A percentile compares a stretch with the other conserved stretches of the same genome.
phyloP scores from a whole-genome alignment of 92 coral and sea anemone genomes.

The Porites cylindrica region DNA sequence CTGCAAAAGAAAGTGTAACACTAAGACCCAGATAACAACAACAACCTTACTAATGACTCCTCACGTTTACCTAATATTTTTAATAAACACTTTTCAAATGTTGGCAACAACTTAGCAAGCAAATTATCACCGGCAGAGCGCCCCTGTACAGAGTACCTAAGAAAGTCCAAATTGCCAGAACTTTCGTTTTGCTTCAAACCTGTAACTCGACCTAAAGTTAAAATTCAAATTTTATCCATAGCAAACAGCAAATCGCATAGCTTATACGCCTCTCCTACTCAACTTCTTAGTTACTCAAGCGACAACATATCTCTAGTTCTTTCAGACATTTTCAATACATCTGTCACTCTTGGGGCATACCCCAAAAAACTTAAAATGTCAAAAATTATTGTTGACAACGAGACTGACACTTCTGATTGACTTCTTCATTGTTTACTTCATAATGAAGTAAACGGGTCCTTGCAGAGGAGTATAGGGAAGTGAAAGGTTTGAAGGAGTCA shows the following conservation, averaged over 20 bases:
- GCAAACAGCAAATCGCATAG: too few relatives aligned
- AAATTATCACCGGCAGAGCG: neutral
- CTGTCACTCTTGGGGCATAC: too few relatives aligned
- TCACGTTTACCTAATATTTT: neutral
- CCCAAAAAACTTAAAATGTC: too few relatives aligned
- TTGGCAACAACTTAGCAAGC: neutral
- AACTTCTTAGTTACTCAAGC: too few relatives aligned
- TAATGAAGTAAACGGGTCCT: constrained; percentile 36
- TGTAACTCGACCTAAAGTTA: neutral
- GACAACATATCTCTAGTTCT: too few relatives aligned
- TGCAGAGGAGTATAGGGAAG: constrained; percentile 35
- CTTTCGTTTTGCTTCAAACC: neutral
- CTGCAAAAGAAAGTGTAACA: too few relatives aligned
- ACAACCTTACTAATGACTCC: too few relatives aligned
- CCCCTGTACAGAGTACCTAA: neutral
- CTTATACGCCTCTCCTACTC: too few relatives aligned
- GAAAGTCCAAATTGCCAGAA: neutral
- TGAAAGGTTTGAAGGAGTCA: neutral
- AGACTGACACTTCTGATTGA: too few relatives aligned
- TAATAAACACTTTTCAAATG: neutral
- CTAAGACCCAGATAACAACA: too few relatives aligned
- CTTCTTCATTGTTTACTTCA: constrained; percentile 36
- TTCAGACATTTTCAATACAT: too few relatives aligned
- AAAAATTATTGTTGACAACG: too few relatives aligned
- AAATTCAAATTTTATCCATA: neutral